Base-by-base conservation (phyloP, 2,888 invertebrate genomes). In the Bugula neritina region DNA sequence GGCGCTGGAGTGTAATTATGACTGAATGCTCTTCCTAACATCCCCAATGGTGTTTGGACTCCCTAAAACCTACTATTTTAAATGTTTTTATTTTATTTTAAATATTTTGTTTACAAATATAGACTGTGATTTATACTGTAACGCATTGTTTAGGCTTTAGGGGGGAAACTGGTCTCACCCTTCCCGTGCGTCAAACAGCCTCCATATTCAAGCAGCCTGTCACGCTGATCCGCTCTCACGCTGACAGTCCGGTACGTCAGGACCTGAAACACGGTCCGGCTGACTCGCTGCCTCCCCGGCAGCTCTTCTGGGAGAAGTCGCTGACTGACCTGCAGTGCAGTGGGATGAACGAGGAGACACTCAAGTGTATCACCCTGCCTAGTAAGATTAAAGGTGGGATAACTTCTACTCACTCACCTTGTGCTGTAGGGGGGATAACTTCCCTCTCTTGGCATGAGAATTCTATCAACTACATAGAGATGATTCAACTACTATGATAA, bases 121-220 rank as follows among this genome's bases (percentile, higher is more conserved):
- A n/a, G n/a, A n/a, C n/a, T n/a, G n/a, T n/a, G n/a, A n/a, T n/a
- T n/a, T n/a, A n/a, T n/a, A n/a, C n/a, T n/a, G n/a, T n/a, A n/a
- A n/a, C n/a, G n/a, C n/a, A n/a, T n/a, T n/a, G n/a, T n/a, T n/a
- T n/a, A 83, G 83, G 82, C 72, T 77, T 81, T 35, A 77, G 83
- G 13, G 80, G 81, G 74, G 97, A 97, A 85, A 90, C 93, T 13
- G 92, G 93, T 17, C 84, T 97, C 75, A 92, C 94, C 71, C 92
- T 96, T 69, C 98, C 98, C 0, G 96, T 97, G 74, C 88, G 97
- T 63, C 97, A 98, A 86, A 98, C 97, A 0, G 95, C 97, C 0
- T 96, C 96, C 1, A 97, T 99, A 80, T 98, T 98, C 84, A 98
- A 98, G 82, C 98, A 99, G 83, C 97, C 98, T 0, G 97, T 99